Conservation (phyloP, 2,797 vertebrate genomes). For the Melanogrammus aeglefinus region DNA sequence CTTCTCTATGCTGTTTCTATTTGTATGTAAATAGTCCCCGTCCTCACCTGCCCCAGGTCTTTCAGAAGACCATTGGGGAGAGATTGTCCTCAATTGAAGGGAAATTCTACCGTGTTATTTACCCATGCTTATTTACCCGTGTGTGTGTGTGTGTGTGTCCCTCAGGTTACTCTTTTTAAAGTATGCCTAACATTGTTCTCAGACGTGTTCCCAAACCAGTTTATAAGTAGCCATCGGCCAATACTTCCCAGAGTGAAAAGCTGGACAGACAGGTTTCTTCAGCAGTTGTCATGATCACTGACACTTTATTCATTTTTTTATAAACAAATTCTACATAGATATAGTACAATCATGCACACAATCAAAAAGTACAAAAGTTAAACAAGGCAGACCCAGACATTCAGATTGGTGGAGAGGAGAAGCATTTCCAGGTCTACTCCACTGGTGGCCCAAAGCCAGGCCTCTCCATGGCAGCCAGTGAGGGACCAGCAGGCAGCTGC, state of each 20-base stretch:
- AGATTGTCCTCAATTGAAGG: too few relatives aligned
- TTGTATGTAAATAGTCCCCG: background rate
- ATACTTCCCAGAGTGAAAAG: conserved; percentile 32
- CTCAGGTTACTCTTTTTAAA: background rate
- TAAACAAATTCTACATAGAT: background rate
- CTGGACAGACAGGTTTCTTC: background rate
- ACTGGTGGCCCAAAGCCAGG: background rate
- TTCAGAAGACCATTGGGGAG: too few relatives aligned
- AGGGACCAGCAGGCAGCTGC: background rate
- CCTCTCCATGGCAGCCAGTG: background rate
- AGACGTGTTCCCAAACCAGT: conserved; percentile 37
- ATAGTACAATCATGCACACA: background rate
- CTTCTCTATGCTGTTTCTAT: background rate
- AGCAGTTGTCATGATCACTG: background rate
- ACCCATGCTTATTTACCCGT: too few relatives aligned
- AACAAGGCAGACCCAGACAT: background rate
- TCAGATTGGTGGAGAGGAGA: background rate
- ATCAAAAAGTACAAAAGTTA: background rate
- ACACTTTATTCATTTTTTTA: background rate
- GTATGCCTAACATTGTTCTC: background rate
- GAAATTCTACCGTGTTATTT: background rate
- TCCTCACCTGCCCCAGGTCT: background rate
- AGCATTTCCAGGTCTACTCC: background rate
- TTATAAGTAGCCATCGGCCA: conserved; percentile 17
- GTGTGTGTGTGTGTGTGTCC: background rate